These are phyloP conservation scores for Lordiphosa stackelbergi DNA, from an alignment of 1,140 invertebrate species.

Conservation along the genomic window DNA sequence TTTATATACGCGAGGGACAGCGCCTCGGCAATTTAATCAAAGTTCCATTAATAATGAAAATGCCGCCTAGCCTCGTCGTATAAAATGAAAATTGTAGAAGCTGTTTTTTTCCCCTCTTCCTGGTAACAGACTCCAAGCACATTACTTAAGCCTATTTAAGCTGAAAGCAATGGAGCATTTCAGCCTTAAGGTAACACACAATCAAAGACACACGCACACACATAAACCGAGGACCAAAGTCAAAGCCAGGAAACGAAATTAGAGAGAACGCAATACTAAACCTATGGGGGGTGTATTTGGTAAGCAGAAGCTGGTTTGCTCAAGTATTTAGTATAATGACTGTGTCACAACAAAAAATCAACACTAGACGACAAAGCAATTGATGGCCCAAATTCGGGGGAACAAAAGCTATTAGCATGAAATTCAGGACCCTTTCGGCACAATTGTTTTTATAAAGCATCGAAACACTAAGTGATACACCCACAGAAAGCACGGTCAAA, in stretches of 20 bases:
- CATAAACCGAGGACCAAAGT: slow-evolving; percentile 31
- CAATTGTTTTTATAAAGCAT: too few species aligned
- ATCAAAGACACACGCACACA: slow-evolving; percentile 19
- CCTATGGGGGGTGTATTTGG: background rate
- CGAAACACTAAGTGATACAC: too few species aligned
- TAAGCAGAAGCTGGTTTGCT: slow-evolving; percentile 15
- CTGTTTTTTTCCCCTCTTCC: slow-evolving; percentile 18
- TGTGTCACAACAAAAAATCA: slow-evolving; percentile 22
- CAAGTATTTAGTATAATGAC: slow-evolving; percentile 49
- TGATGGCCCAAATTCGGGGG: too few species aligned
- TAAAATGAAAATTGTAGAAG: slow-evolving; percentile 39
- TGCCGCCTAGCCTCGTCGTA: slow-evolving; percentile 25
- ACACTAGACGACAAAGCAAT: slow-evolving; percentile 20
- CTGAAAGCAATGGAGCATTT: slow-evolving; percentile 19
- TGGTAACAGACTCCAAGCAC: slow-evolving; percentile 14
- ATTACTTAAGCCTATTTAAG: slow-evolving; percentile 69
- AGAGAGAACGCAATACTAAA: slow-evolving; percentile 11
- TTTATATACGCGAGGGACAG: slow-evolving; percentile 8
- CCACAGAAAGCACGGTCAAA: too few species aligned
- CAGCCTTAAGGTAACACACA: slow-evolving; percentile 32
- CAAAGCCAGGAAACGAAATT: slow-evolving; percentile 41
- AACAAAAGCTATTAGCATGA: too few species aligned
- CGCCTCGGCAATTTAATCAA: slow-evolving; percentile 62
- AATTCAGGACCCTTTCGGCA: too few species aligned
- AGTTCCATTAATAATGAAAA: slow-evolving; percentile 71